A percentile compares a stretch with the other conserved stretches of the same genome.
Evolutionary conservation across 2,797 vertebrate species (phyloP).

Genomic region (Sebastes flavidus): DNA sequence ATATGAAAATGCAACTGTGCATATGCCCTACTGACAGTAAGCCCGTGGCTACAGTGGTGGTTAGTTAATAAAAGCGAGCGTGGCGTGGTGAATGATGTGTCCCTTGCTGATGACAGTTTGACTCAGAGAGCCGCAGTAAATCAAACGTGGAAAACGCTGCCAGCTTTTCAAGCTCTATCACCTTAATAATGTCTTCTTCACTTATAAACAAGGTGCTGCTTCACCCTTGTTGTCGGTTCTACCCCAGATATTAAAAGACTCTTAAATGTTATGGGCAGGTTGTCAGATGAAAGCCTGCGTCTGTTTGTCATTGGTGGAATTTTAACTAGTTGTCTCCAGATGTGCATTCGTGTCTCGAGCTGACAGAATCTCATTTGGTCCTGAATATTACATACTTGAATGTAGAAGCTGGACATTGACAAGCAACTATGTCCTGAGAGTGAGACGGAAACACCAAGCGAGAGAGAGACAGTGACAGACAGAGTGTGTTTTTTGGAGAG

Average conservation of each 20-base stretch:
- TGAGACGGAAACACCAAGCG: neutral
- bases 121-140: neutral
- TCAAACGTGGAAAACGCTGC: neutral
- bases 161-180: neutral
- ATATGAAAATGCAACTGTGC: neutral
- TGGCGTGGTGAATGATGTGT: neutral
- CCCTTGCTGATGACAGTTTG: neutral
- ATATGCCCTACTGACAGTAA: neutral
- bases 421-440: neutral
- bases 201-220: neutral
- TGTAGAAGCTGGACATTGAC: neutral
- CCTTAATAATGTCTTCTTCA: neutral
- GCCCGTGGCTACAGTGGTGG: neutral
- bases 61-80: neutral
- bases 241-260: neutral
- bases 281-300: neutral
- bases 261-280: neutral
- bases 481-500: conserved; percentile 20
- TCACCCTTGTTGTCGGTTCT: neutral
- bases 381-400: neutral
- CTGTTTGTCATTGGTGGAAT: neutral
- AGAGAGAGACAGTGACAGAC: conserved; percentile 12
- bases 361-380: neutral
- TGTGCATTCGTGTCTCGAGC: neutral
- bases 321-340: neutral